Evolutionary conservation across 2,113 vertebrate genomes (phyloP).

Genomic region (Acanthochromis polyacanthus): DNA sequence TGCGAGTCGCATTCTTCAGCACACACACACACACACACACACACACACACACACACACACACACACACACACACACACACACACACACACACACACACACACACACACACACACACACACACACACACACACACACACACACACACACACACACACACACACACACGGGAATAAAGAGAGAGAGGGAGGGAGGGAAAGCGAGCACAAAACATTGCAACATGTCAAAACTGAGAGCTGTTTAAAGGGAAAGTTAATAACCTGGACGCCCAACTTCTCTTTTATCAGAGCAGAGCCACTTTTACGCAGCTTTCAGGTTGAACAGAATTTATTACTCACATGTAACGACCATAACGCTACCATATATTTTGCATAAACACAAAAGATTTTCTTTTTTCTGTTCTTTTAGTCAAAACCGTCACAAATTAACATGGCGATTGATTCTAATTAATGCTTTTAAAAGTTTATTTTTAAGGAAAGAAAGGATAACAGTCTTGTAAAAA

Average conservation of each 20-base stretch:
- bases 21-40: neutral
- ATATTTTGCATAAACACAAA: conserved; percentile 7
- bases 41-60: neutral
- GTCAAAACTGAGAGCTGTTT: conserved; percentile 73
- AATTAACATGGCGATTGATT: no score
- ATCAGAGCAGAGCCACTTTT: conserved; percentile 7
- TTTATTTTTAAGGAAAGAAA: no score
- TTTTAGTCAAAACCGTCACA: neutral
- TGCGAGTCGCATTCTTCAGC: conserved; percentile 74
- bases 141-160: no score
- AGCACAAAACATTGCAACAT: conserved; percentile 60
- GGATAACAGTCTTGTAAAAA: no score
- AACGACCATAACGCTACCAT: neutral
- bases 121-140: no score
- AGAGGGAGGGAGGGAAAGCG: conserved; percentile 27
- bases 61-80: no score
- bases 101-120: neutral
- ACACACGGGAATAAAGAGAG: neutral
- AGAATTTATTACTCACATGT: conserved; percentile 9
- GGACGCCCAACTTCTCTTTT: conserved; percentile 18
- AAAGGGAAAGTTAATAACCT: conserved; percentile 40
- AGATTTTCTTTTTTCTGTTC: conserved; percentile 2
- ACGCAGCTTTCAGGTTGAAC: neutral
- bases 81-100: no score
- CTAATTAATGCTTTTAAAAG: no score